phyloP scores from a whole-genome alignment of 2,888 invertebrate species.

The Drosophila algonquin region DNA sequence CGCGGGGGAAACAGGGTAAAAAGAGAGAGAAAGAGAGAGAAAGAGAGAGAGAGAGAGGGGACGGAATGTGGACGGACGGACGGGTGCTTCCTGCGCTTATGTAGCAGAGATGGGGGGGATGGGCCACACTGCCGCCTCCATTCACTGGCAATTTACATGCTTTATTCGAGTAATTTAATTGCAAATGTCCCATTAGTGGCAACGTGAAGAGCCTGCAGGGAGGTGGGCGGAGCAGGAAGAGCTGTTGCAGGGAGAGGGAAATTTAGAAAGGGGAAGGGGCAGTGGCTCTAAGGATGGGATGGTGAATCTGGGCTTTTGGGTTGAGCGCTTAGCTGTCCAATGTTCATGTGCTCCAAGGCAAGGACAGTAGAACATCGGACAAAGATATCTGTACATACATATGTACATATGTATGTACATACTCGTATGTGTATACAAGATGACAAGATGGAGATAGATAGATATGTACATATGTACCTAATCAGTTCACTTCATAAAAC shows the following conservation, averaged over 20 bases:
- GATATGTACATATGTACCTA: background rate
- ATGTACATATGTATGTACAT: no score
- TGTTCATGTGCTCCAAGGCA: slow-evolving; percentile 23
- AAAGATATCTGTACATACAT: no score
- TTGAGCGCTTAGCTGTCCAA: slow-evolving; percentile 50
- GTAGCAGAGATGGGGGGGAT: background rate
- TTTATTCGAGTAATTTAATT: slow-evolving; percentile 79
- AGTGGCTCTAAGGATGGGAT: slow-evolving; percentile 1
- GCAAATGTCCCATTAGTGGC: slow-evolving; percentile 67
- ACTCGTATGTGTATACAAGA: no score
- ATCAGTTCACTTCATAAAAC: no score
- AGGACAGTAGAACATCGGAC: slow-evolving; percentile 1
- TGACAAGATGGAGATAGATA: background rate
- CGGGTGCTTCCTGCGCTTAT: background rate
- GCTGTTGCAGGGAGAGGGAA: background rate
- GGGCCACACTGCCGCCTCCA: slow-evolving; percentile 25
- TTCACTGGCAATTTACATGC: slow-evolving; percentile 79
- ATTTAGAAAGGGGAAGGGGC: slow-evolving; percentile 7
- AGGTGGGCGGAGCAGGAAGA: background rate
- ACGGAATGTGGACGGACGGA: slow-evolving; percentile 3
- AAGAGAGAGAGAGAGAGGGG: background rate
- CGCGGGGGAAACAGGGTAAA: background rate
- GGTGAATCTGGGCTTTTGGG: slow-evolving; percentile 1
- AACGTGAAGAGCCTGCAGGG: slow-evolving; percentile 36
- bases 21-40: no score